phyloP scores from a whole-genome alignment of 2,113 vertebrate species.

The Microcebus ravelobensis region DNA sequence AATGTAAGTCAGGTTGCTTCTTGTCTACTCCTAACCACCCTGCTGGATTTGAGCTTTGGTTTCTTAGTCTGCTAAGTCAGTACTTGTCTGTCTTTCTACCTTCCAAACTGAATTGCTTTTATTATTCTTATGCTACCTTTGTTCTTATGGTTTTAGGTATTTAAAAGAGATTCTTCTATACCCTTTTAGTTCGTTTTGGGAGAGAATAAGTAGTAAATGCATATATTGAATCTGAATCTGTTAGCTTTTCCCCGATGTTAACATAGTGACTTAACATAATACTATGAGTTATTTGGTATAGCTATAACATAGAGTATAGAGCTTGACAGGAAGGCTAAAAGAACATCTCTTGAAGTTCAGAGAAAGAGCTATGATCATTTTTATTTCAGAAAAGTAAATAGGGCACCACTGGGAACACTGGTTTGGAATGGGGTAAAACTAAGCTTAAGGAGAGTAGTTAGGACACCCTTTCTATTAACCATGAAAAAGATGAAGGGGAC shows the following conservation, averaged over 20 bases:
- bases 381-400: neutral
- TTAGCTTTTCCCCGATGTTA: neutral
- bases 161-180: neutral
- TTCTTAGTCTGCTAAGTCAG: neutral
- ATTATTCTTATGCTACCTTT: neutral
- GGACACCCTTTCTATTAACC: neutral
- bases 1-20: neutral
- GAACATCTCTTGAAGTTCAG: neutral
- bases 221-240: neutral
- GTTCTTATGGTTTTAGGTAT: neutral
- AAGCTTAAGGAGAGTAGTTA: neutral
- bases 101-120: neutral
- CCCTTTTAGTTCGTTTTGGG: neutral
- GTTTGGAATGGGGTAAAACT: neutral
- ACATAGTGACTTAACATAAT: neutral
- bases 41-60: neutral
- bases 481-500: neutral
- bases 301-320: neutral
- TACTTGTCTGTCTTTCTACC: neutral
- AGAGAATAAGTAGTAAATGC: slow-evolving; percentile 4
- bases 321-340: neutral
- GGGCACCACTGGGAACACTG: neutral
- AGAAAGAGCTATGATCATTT: neutral
- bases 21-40: neutral
- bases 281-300: neutral